Conservation (phyloP, 92 coral and sea anemone species). For the Metridium senile region DNA sequence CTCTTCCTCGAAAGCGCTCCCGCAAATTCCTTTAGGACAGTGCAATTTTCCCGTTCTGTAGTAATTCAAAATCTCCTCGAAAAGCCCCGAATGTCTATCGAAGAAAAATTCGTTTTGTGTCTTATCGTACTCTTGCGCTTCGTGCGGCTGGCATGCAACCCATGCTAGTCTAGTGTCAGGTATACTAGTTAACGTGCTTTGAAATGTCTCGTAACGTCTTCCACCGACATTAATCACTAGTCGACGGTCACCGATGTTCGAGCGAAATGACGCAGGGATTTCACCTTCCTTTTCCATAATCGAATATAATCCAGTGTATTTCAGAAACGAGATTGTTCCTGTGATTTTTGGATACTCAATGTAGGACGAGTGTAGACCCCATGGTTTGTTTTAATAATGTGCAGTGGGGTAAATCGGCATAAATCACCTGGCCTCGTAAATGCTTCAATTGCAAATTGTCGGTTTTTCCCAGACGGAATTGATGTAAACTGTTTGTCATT, state of each 20-base stretch:
- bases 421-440: not conserved
- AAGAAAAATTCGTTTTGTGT: constrained; percentile 72
- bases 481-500: not conserved
- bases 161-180: constrained; percentile 82
- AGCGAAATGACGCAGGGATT: constrained; percentile 6
- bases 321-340: not conserved
- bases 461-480: not conserved
- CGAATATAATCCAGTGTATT: not conserved
- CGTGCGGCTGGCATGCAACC: constrained; percentile 64
- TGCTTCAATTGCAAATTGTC: not conserved
- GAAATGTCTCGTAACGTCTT: constrained; percentile 68
- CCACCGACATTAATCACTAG: constrained; percentile 79
- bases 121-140: constrained; percentile 62
- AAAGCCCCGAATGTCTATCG: constrained; percentile 75
- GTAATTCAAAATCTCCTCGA: constrained; percentile 75
- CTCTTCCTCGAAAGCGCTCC: constrained; percentile 75
- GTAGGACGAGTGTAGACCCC: not conserved
- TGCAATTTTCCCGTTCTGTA: constrained; percentile 82
- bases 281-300: not conserved
- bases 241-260: constrained; percentile 31
- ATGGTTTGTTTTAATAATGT: not conserved
- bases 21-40: constrained; percentile 79
- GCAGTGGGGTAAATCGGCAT: not conserved
- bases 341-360: not conserved
- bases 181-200: constrained; percentile 67